Evolutionary conservation across 2,797 vertebrate species (phyloP).

Genomic region (Sus cebifrons): DNA sequence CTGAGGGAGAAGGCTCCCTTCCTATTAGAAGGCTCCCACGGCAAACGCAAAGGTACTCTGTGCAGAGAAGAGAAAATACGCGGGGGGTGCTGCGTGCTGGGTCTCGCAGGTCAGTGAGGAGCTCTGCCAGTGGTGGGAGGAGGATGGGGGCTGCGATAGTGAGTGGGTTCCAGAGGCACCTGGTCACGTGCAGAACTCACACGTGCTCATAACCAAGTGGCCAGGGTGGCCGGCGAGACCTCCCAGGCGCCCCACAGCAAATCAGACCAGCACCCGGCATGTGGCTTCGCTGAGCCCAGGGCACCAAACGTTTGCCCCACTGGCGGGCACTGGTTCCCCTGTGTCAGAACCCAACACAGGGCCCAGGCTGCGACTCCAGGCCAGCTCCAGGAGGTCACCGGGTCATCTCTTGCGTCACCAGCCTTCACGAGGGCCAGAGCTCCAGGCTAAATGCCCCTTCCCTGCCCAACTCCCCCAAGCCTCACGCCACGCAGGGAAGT

Average conservation of each 20-base stretch:
- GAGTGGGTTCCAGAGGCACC: not conserved
- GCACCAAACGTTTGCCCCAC: fast-evolving
- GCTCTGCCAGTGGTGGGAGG: not conserved
- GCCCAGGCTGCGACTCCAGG: not conserved
- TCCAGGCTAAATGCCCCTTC: not conserved
- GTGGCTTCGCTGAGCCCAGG: fast-evolving
- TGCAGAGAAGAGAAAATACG: fast-evolving
- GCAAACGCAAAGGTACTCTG: not conserved
- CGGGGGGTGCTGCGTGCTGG: fast-evolving
- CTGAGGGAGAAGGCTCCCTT: not conserved
- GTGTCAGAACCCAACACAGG: not conserved
- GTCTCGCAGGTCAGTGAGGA: fast-evolving
- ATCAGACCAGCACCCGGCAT: not conserved
- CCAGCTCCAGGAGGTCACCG: not conserved
- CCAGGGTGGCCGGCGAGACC: fast-evolving
- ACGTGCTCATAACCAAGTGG: fast-evolving
- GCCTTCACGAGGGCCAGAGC: not conserved
- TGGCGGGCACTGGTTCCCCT: not conserved
- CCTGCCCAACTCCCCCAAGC: not conserved
- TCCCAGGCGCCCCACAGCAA: not conserved
- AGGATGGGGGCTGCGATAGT: fast-evolving
- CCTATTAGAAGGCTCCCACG: not conserved
- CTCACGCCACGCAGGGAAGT: not conserved
- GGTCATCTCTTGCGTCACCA: not conserved
- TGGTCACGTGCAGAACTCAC: fast-evolving